Base-by-base conservation (phyloP, 2,113 vertebrate species). In the Aplodontia rufa region DNA sequence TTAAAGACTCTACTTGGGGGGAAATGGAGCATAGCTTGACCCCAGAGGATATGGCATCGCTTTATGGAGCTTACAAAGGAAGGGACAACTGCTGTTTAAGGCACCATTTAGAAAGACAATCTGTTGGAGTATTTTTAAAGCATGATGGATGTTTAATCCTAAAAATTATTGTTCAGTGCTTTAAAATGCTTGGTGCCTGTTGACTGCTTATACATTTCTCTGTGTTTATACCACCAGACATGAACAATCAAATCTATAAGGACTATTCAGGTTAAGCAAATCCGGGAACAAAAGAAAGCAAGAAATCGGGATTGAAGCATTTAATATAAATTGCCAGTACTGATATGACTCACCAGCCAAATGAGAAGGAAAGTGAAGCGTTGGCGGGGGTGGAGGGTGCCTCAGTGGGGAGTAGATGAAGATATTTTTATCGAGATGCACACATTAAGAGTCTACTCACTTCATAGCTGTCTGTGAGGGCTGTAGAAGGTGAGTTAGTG, bases 271-370 rank as follows among this genome's bases (percentile, higher is more conserved):
- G 79, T 94, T 94, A 91, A 85, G 37, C 84, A 85, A 85, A 84
- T 64, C 81, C 12, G 82, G 87, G n/a, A 79, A 79, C 91, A 87
- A 96, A 91, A 79, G 47, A 79, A 92, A 93, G 84, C 12, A 84
- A 85, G 26, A 97, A 42, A 91, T 72, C 75, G 26, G n/a, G 64
- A 83, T 89, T 92, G 95, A 96, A 89, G 32, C 91, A 74, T 90
- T 97, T 96, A 94, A 93, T 95, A 95, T 91, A 96, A 95, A 93
- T 97, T 96, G 80, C 58, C 60, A 89, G 82, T 49, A 40, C 69
- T 81, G 86, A 95, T 94, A 80, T 97, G 97, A 97, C 83, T 97
- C 96, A 97, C 74, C 91, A 97, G 96, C 82, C 92, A 96, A 94
- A 96, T 91, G 94, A 94, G 82, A 93, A 94, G 87, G 89, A 95